Percentiles rank a stretch among this genome's conserved stretches.
Evolutionary conservation across 2,797 vertebrate species (phyloP).

Genomic region (Mycteria americana): DNA sequence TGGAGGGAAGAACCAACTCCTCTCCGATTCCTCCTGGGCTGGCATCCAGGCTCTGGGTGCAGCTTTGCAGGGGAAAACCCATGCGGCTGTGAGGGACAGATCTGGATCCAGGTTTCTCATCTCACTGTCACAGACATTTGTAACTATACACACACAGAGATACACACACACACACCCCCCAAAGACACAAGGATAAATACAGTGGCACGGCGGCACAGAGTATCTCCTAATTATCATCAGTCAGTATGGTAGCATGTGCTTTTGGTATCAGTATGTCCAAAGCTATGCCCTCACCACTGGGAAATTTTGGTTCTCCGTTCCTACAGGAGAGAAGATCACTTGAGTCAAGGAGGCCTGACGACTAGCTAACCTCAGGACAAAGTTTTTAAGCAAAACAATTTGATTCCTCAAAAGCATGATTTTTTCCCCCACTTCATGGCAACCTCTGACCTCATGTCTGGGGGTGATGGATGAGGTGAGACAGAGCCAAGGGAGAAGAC

Average conservation of each 20-base stretch:
- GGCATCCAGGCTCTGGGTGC: not conserved
- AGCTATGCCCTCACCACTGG: not conserved
- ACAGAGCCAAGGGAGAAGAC: slow-evolving; percentile 40
- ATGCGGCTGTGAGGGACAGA: not conserved
- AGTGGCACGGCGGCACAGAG: not conserved
- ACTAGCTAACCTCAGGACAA: not conserved
- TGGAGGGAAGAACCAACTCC: not conserved
- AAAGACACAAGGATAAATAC: not conserved
- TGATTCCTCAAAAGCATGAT: not conserved
- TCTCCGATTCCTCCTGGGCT: not conserved
- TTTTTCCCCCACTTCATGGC: not conserved
- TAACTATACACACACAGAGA: not conserved
- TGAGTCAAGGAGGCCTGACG: not conserved
- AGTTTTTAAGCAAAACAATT: slow-evolving; percentile 10
- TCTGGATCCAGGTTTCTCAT: not conserved
- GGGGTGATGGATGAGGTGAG: slow-evolving; percentile 22
- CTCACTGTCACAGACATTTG: not conserved
- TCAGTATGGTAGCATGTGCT: not conserved
- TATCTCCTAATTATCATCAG: not conserved
- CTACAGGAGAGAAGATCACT: not conserved
- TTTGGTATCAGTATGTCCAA: not conserved
- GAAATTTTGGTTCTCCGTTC: not conserved
- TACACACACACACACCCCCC: rapidly evolving
- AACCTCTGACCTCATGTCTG: slow-evolving; percentile 9
- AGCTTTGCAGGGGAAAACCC: not conserved